Conservation (phyloP, 2,888 invertebrate species). For the Morinoia aosen region DNA sequence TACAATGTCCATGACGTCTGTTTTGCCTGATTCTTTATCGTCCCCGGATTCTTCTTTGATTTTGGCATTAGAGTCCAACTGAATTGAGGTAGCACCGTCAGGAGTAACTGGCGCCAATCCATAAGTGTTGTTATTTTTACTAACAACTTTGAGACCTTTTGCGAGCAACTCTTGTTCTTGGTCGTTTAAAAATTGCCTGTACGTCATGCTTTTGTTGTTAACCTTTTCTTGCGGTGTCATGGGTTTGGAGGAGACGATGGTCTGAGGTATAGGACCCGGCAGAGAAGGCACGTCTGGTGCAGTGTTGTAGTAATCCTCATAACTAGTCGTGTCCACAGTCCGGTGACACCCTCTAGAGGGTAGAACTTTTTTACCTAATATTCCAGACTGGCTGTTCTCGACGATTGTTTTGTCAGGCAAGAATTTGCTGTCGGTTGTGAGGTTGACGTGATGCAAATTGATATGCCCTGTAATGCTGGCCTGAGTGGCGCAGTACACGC, state of each 20-base stretch:
- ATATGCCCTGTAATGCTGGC: conserved; percentile 66
- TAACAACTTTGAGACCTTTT: conserved; percentile 49
- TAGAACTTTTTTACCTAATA: conserved; percentile 65
- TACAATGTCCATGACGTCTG: conserved; percentile 15
- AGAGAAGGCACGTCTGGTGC: neutral
- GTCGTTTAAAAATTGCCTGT: conserved; percentile 53
- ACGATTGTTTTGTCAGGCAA: conserved; percentile 66
- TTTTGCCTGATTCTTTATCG: neutral
- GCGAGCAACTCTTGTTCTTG: conserved; percentile 53
- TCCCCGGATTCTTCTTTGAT: neutral
- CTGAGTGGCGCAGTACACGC: conserved; percentile 67
- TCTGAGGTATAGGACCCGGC: neutral
- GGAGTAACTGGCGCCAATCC: neutral
- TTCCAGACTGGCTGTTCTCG: conserved; percentile 64
- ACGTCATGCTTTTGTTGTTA: conserved; percentile 55
- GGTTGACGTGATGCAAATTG: conserved; percentile 65
- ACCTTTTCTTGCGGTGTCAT: conserved; percentile 47
- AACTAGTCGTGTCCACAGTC: conserved; percentile 32
- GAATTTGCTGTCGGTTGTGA: conserved; percentile 56
- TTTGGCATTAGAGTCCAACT: neutral
- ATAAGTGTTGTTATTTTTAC: conserved; percentile 47
- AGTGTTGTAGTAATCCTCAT: neutral
- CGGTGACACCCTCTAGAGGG: conserved; percentile 61
- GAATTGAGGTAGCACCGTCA: neutral
- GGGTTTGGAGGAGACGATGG: conserved; percentile 44